These are phyloP conservation scores for Capromys pilorides DNA, from an alignment of 2,797 vertebrate species.

Conservation along the genomic window DNA sequence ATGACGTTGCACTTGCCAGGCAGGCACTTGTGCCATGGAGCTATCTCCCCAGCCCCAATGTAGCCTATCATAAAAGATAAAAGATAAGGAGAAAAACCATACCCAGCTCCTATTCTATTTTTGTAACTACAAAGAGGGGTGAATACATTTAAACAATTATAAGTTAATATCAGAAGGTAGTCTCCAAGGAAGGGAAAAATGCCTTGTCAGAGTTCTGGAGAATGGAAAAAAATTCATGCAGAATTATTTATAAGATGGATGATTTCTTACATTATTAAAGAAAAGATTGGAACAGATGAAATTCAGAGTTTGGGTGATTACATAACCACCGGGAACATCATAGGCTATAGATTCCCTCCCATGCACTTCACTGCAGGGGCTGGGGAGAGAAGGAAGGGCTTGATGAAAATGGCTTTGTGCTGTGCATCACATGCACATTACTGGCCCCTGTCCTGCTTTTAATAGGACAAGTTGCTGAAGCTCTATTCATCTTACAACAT, in stretches of 20 bases:
- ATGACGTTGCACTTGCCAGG: too few species aligned
- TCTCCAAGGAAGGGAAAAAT: neutral
- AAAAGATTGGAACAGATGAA: constrained; percentile 26
- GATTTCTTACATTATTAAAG: constrained; percentile 11
- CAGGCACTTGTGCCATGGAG: too few species aligned
- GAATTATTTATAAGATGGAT: constrained; percentile 56
- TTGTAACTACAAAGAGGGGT: neutral
- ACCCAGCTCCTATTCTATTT: neutral
- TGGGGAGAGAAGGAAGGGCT: neutral
- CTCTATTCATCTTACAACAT: neutral
- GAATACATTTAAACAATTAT: neutral
- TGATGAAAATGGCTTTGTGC: neutral
- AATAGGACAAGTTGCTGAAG: neutral
- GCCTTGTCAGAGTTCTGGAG: neutral
- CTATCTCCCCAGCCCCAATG: too few species aligned
- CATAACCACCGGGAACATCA: neutral
- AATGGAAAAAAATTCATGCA: neutral
- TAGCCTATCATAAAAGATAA: neutral
- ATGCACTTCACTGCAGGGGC: neutral
- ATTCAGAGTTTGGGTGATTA: neutral
- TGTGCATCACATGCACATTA: neutral
- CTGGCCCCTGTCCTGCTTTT: neutral
- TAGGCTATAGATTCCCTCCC: neutral
- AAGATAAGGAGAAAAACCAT: neutral
- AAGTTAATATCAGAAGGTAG: neutral